Conservation (phyloP, 2,113 vertebrate species). For the Xenopus tropicalis region UCB_Xtro_10.0 CM004451.2:76807001-76807500, state of each 20-base stretch:
- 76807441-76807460: no score
- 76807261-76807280: background rate
- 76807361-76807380: no score
- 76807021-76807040: conserved; percentile 36
- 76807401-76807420: no score
- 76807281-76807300: background rate
- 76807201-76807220: background rate
- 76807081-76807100: conserved; percentile 6
- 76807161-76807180: conserved; percentile 15
- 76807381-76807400: no score
- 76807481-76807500: no score
- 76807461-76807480: no score
- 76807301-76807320: no score
- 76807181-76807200: background rate
- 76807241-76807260: background rate
- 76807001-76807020: conserved; percentile 24
- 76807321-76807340: no score
- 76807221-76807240: background rate
- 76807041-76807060: conserved; percentile 3
- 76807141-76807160: conserved; percentile 9
- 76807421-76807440: no score
- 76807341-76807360: no score
- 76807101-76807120: background rate
- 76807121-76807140: conserved; percentile 25
- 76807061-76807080: conserved; percentile 20